phyloP scores from a whole-genome alignment of 2,888 invertebrate genomes.

The Cacoxenus indagator region DNA sequence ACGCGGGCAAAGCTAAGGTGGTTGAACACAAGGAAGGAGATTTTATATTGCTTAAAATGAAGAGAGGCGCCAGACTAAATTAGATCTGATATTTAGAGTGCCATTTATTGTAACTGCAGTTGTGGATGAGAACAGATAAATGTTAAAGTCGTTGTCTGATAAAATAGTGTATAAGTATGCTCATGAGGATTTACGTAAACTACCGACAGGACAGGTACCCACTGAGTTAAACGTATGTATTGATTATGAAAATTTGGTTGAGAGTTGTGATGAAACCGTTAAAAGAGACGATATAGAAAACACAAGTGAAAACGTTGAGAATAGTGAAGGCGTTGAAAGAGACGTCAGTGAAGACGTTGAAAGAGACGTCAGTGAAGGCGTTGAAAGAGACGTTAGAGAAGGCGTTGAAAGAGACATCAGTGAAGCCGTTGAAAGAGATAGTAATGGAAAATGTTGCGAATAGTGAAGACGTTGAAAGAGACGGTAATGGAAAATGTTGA shows the following conservation, averaged over 20 bases:
- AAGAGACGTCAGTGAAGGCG: not conserved
- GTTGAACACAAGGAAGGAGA: conserved; percentile 22
- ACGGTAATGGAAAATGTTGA: too few species aligned
- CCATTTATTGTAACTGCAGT: conserved; percentile 16
- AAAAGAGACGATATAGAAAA: not conserved
- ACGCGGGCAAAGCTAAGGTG: conserved; percentile 22
- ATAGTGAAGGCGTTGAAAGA: not conserved
- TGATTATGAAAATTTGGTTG: not conserved
- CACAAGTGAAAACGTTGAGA: not conserved
- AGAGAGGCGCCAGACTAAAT: conserved; percentile 28
- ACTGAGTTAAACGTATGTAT: conserved; percentile 1
- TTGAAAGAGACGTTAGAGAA: too few species aligned
- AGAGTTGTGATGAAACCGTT: not conserved
- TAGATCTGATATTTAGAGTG: conserved; percentile 26
- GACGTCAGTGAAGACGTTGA: not conserved
- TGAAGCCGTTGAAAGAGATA: too few species aligned
- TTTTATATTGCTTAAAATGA: conserved; percentile 28
- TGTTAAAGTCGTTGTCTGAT: not conserved
- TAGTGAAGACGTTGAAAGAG: too few species aligned
- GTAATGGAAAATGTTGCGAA: too few species aligned
- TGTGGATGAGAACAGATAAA: conserved; percentile 1
- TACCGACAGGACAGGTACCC: not conserved
- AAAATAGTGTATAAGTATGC: conserved; percentile 4
- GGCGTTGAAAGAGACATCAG: too few species aligned
- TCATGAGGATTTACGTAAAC: not conserved